Base-by-base conservation (phyloP, 2,888 invertebrate genomes). In the Apodemia zela region DNA sequence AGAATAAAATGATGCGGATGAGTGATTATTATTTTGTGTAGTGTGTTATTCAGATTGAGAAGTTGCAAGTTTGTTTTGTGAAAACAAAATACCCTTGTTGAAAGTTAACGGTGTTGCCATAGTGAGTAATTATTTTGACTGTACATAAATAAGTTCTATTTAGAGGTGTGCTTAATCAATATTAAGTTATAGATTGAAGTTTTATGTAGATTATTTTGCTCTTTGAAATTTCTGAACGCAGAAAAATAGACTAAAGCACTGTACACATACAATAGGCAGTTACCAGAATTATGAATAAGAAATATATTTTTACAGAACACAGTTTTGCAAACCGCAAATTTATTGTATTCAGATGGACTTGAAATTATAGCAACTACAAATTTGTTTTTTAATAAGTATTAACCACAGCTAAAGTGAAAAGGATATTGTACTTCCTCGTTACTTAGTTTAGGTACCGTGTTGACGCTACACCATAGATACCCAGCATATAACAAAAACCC, bases 31-130 rank as follows among this genome's bases (percentile, higher is more conserved):
- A 75, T 74, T 76, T 79, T 76, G 77, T 77, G 84, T 85, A 85
- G 85, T 76, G 82, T 83, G 82, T 86, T 86, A 83, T 83, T 80
- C 83, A 84, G 79, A 82, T 76, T 80, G 79, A 79, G 79, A 74
- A 77, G 76, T 78, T 78, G 75, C 73, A 81, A 77, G 80, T 85
- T 85, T 82, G 82, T 82, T 87, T 89, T 86, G 84, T 82, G 79
- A 81, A 54, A 13, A 71, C 71, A 70, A 73, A 73, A 77, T 83
- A 82, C 84, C 80, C 83, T 87, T 85, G 90, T 90, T 90, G 87
- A 85, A 85, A 84, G 84, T 87, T 89, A 81, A 84, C 84, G 83
- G 85, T 89, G 89, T 91, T 89, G 90, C 89, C 89, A 88, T 91
- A 90, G 89, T 89, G 77, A 85, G 82, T 87, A 87, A 87, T 83